Percentiles rank a stretch among this genome's conserved stretches.
phyloP scores from a whole-genome alignment of 1,140 invertebrate species.

The Scaptomyza hsui region DNA sequence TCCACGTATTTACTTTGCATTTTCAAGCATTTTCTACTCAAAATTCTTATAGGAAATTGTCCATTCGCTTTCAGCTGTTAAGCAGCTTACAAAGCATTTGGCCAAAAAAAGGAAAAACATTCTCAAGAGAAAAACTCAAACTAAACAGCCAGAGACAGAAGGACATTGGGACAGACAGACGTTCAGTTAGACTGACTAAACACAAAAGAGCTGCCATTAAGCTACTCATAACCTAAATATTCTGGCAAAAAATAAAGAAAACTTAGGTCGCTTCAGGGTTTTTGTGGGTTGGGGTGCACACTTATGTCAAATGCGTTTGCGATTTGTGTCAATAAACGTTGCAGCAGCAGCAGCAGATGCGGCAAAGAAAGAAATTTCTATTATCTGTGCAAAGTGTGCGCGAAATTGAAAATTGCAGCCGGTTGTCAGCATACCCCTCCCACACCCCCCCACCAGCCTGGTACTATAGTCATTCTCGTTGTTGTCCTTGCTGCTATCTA shows the following conservation, averaged over 20 bases:
- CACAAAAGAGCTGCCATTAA: constrained; percentile 70
- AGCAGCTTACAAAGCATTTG: constrained; percentile 35
- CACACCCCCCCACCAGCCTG: no score
- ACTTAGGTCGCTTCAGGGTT: constrained; percentile 1
- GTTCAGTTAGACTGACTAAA: not conserved
- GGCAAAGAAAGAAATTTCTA: constrained; percentile 74
- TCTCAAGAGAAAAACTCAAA: constrained; percentile 13
- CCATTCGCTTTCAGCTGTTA: constrained; percentile 21
- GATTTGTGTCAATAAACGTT: constrained; percentile 79
- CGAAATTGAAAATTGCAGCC: constrained; percentile 78
- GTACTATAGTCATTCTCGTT: not conserved
- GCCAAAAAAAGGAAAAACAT: not conserved
- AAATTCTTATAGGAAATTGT: constrained; percentile 7
- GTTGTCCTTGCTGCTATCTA: constrained; percentile 17
- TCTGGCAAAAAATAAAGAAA: constrained; percentile 11
- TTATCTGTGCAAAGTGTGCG: constrained; percentile 81
- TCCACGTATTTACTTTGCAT: not conserved
- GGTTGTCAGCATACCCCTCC: constrained; percentile 9
- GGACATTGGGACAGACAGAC: not conserved
- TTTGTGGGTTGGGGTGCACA: constrained; percentile 37
- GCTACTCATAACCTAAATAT: constrained; percentile 79
- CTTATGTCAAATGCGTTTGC: constrained; percentile 81
- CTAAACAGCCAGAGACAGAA: constrained; percentile 16
- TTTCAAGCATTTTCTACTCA: not conserved
- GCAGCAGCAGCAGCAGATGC: constrained; percentile 49